A percentile compares a stretch with the other conserved stretches of the same genome.
Conservation (phyloP, 2,888 invertebrate genomes). For the Scaptomyza flava region DNA sequence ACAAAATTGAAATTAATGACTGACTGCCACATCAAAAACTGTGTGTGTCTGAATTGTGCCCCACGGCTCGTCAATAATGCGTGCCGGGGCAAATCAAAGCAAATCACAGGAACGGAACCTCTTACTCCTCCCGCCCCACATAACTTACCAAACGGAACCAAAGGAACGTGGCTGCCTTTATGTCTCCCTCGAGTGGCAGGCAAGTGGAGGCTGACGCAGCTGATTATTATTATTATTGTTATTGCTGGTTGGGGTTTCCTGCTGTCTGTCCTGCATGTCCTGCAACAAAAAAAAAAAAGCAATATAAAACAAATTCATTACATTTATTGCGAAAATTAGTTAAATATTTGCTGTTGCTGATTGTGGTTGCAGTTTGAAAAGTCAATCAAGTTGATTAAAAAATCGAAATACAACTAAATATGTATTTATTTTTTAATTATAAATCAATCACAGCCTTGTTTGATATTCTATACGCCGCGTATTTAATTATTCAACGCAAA, state of each 20-base stretch:
- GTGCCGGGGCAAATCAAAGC: slow-evolving; percentile 67
- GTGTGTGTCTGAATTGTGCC: slow-evolving; percentile 17
- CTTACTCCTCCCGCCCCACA: neutral
- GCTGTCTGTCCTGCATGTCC: slow-evolving; percentile 7
- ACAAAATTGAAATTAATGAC: slow-evolving; percentile 74
- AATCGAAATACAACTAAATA: slow-evolving; percentile 60
- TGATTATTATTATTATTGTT: slow-evolving; percentile 51
- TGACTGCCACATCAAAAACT: slow-evolving; percentile 30
- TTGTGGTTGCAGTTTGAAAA: slow-evolving; percentile 55
- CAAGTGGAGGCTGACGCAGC: slow-evolving; percentile 37
- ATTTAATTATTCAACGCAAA: slow-evolving; percentile 13
- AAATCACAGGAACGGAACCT: slow-evolving; percentile 36
- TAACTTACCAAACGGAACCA: slow-evolving; percentile 9
- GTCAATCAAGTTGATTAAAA: slow-evolving; percentile 67
- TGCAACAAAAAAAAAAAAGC: slow-evolving; percentile 44
- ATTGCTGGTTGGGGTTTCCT: neutral
- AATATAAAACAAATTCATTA: slow-evolving; percentile 48
- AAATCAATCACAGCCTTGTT: slow-evolving; percentile 68
- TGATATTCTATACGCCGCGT: slow-evolving; percentile 36
- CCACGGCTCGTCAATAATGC: slow-evolving; percentile 63
- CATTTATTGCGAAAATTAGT: slow-evolving; percentile 58
- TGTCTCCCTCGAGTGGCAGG: slow-evolving; percentile 44
- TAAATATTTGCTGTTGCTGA: slow-evolving; percentile 35
- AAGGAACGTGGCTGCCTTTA: slow-evolving; percentile 32
- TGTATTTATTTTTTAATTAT: slow-evolving; percentile 68